Evolutionary conservation across 2,797 vertebrate species (phyloP), one percentile per base, ranked within the genome.

Genomic region (Mastacembelus armatus): DNA sequence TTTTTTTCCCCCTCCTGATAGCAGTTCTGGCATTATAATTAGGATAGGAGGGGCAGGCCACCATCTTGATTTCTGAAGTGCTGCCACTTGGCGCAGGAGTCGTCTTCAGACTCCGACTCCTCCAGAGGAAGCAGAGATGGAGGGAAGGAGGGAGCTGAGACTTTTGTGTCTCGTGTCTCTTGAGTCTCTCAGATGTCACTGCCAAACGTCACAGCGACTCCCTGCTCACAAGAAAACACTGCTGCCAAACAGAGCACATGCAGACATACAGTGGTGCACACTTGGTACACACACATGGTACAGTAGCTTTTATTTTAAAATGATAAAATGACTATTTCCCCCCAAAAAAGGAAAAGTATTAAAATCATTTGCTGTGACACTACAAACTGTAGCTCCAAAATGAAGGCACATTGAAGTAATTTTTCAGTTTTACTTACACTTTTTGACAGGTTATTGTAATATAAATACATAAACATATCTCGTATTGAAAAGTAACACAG

Each of bases 61-160:
- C 85, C 74, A 70, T 84, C 83, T 89, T 67, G 78, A 77, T 78
- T 90, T 92, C 38, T 92, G 91, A 92, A 89, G 90, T 88, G 72
- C 68, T 91, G 91, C 92, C 91, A 91, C 83, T 85, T 87, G 84
- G 81, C 88, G 71, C 70, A 69, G 5, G 71, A 79, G 74, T 60
- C 22, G 56, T 76, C 85, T 90, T 91, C 87, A 81, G 66, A 68
- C 71, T 73, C 9, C 21, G 60, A 44, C 69, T 81, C 81, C 64
- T 88, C 61, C 51, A 21, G 81, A 54, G 67, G 64, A 36, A 30
- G 52, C 49, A 12, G 64, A 54, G 40, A 50, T 1, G 50, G n/a
- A 49, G 43, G 36, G 66, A 35, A 67, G 21, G 21, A 45, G 67
- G 57, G 57, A 59, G 48, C 8, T 4, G 47, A 80, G 58, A 18